Base-by-base conservation (phyloP, 1,140 invertebrate genomes). In the Neuroterus valhalla region DNA sequence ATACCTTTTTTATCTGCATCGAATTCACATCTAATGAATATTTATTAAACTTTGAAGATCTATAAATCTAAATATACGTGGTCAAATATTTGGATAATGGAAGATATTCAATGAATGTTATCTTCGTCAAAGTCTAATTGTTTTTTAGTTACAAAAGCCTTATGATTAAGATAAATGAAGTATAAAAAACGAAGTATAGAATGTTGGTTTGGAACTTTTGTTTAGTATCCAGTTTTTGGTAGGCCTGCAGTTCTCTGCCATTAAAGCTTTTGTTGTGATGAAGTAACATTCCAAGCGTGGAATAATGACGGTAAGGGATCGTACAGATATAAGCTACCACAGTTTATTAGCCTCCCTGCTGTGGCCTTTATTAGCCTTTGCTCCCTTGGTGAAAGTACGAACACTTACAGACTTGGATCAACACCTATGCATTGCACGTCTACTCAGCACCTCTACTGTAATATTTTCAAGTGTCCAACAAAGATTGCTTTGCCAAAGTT, bases 311-410 rank as follows among this genome's bases (percentile, higher is more conserved):
- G 48, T 26, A 70, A 55, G 52, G n/a, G 19, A 62, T 43, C 26
- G 21, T 66, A 71, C 46, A 17, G 31, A 43, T 46, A 76, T 79
- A 82, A 81, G 78, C 78, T 48, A 21, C 70, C 76, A 21, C 66
- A 79, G 83, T 86, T 84, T 86, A 86, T 86, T 86, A 87, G 82
- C 75, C 78, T 73, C 26, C 85, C 78, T 74, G 75, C 81, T 80
- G 85, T 52, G 82, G 74, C 81, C 82, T 87, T 86, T 87, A 87
- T 87, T 86, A 85, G 82, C 72, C 77, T 68, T 66, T 48, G 68
- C 19, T 31, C 68, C 71, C 55, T 50, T 74, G 31, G 55, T 26
- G 55, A 62, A 62, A 62, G 55, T 62, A 62, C 55, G 26, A 38
- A 62, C 55, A 62, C 55, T 62, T 62, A n/a, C 14, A 62, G 26